Conservation (phyloP, 1,140 invertebrate genomes). For the Lamellibrachia luymesi region DNA sequence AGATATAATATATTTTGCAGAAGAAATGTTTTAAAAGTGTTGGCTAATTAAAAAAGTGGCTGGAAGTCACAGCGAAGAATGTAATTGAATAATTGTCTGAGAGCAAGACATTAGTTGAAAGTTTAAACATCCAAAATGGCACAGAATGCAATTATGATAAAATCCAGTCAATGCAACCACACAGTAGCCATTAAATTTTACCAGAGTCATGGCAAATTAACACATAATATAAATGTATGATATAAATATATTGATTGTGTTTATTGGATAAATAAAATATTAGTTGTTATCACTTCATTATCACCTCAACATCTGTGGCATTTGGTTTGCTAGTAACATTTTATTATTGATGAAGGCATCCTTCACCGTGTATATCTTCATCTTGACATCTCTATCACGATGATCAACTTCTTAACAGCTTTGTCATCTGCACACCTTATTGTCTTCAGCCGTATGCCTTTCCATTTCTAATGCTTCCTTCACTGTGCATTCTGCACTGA, state of each 20-base stretch:
- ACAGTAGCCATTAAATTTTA: background rate
- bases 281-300: too few species aligned
- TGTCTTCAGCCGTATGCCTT: background rate
- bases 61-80: too few species aligned
- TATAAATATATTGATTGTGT: too few species aligned
- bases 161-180: background rate
- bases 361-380: background rate
- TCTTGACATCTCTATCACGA: background rate
- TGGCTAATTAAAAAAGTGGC: too few species aligned
- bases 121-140: background rate
- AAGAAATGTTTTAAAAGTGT: too few species aligned
- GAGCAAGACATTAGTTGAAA: too few species aligned
- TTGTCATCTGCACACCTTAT: background rate
- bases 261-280: too few species aligned
- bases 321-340: background rate
- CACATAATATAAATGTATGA: background rate
- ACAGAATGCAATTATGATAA: background rate
- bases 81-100: too few species aligned
- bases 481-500: too few species aligned
- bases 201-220: background rate
- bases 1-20: too few species aligned
- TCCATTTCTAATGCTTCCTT: too few species aligned
- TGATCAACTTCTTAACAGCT: background rate
- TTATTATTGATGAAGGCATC: background rate
- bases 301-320: too few species aligned